These are phyloP conservation scores for Poecilia velifera DNA, from an alignment of 2,797 vertebrate species.

Conservation along the genomic window DNA sequence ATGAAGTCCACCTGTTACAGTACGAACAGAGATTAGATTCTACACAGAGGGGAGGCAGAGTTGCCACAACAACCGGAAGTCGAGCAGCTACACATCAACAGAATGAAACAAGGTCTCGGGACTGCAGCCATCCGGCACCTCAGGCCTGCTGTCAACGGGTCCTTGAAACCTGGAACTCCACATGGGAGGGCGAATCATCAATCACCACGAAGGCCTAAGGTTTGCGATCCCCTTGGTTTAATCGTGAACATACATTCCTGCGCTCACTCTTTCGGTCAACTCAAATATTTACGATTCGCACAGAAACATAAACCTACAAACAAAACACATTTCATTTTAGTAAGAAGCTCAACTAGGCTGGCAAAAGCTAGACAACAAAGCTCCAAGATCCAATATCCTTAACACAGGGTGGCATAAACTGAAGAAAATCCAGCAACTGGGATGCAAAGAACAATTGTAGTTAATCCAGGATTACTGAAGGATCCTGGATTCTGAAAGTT, in stretches of 20 bases:
- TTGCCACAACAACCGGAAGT: slow-evolving; percentile 18
- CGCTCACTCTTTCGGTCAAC: not conserved
- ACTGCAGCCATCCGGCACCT: no score
- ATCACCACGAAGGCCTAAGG: slow-evolving; percentile 39
- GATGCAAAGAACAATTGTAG: no score
- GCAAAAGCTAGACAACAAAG: not conserved
- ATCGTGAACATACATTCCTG: not conserved
- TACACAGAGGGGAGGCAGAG: slow-evolving; percentile 16
- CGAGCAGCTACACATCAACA: slow-evolving; percentile 43
- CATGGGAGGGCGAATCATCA: slow-evolving; percentile 38
- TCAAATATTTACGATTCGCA: slow-evolving; percentile 18
- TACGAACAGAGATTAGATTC: slow-evolving; percentile 32
- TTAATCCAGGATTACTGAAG: no score
- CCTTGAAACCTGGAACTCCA: slow-evolving; percentile 53
- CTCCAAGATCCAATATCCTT: not conserved
- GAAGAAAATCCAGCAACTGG: no score
- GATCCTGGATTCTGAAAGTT: no score
- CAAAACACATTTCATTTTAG: slow-evolving; percentile 1
- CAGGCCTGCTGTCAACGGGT: slow-evolving; percentile 56
- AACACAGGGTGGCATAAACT: no score
- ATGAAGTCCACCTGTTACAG: slow-evolving; percentile 10
- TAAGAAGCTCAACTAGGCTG: not conserved
- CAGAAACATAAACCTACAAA: not conserved
- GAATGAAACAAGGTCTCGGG: slow-evolving; percentile 32
- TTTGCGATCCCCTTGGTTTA: not conserved